A percentile compares a stretch with the other conserved stretches of the same genome.
Conservation (phyloP, 1,140 invertebrate species). For the Zelostemma sp. region DNA sequence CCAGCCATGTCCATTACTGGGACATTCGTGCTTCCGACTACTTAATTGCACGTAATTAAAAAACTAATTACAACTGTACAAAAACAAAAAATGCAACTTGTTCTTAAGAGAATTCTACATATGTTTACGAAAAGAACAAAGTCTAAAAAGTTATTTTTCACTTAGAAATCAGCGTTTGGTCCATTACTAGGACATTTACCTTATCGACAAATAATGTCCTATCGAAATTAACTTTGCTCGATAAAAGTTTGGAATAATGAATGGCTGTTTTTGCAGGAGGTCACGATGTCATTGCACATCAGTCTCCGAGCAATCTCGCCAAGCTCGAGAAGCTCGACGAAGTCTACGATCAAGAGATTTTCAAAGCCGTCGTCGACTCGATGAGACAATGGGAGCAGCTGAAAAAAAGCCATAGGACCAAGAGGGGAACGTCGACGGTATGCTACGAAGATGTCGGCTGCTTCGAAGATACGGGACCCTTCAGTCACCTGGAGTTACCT, state of each 20-base stretch:
- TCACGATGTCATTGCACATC: conserved; percentile 50
- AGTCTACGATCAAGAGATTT: conserved; percentile 71
- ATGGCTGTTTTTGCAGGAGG: conserved; percentile 43
- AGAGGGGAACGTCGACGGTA: conserved; percentile 79
- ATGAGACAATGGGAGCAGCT: conserved; percentile 71
- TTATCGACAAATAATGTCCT: too few species aligned
- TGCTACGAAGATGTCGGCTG: conserved; percentile 95
- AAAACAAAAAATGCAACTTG: too few species aligned
- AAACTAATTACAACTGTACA: too few species aligned
- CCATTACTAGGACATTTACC: too few species aligned
- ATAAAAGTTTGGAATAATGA: background rate
- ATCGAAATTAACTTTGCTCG: too few species aligned
- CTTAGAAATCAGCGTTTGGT: too few species aligned
- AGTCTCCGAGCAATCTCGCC: conserved; percentile 61
- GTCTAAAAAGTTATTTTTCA: too few species aligned
- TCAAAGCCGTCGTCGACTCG: conserved; percentile 72
- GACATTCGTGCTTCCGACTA: too few species aligned
- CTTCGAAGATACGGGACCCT: conserved; percentile 91
- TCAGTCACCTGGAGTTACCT: conserved; percentile 90
- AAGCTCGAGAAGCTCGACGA: conserved; percentile 69
- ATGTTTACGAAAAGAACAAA: too few species aligned
- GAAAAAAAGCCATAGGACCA: conserved; percentile 61
- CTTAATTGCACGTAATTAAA: too few species aligned
- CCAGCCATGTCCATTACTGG: too few species aligned
- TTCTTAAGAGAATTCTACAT: too few species aligned